Conservation (phyloP, 2,888 invertebrate species). For the Cantharis rufa region DNA sequence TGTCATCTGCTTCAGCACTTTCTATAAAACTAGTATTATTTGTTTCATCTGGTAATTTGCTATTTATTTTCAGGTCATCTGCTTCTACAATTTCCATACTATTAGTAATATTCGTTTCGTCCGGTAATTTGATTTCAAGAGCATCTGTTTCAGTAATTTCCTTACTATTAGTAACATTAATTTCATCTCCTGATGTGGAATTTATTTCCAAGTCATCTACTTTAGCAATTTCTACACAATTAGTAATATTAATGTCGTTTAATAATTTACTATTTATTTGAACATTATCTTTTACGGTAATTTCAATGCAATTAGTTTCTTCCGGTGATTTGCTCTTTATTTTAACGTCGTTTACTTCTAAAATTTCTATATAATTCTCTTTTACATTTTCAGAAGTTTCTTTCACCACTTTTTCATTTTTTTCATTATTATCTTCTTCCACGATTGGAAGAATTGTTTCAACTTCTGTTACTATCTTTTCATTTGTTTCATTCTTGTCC, state of each 20-base stretch:
- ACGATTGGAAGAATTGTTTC: background rate
- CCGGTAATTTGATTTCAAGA: too few species aligned
- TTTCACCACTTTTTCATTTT: background rate
- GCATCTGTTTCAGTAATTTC: too few species aligned
- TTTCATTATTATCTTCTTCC: background rate
- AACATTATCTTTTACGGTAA: too few species aligned
- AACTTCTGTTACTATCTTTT: background rate
- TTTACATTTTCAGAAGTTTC: background rate
- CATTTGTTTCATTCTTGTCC: background rate
- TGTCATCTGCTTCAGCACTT: background rate
- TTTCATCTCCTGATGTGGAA: too few species aligned
- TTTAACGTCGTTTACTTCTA: background rate
- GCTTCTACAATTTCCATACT: background rate
- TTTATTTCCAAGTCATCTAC: too few species aligned
- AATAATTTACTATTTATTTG: too few species aligned
- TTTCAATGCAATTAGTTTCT: too few species aligned
- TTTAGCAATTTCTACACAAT: too few species aligned
- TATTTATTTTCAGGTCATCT: background rate
- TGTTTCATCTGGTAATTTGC: background rate
- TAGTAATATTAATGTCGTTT: too few species aligned
- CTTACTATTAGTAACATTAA: too few species aligned
- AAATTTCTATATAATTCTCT: background rate
- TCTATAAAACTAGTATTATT: too few species aligned
- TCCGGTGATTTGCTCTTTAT: background rate
- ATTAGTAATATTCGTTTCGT: too few species aligned